Base-by-base conservation (phyloP, 2,113 vertebrate species). In the Hippocampus abdominalis region DNA sequence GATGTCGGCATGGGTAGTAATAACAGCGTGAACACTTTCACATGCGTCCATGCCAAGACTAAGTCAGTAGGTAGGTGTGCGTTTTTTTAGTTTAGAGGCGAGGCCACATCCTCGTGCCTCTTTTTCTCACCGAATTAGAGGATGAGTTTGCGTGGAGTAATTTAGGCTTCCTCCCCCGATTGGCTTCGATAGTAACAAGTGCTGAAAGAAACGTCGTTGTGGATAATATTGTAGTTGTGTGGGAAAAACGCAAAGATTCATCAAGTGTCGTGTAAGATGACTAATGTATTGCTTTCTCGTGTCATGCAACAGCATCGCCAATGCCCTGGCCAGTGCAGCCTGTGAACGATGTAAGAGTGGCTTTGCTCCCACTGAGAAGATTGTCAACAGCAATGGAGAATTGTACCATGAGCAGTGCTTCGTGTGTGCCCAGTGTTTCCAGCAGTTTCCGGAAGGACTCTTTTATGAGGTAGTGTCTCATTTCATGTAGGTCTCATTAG, bases 361-460 rank as follows among this genome's bases (percentile, higher is more conserved):
- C 66, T 98, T 98, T 57, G 96, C 94, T 0, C 92, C 96, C 0
- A 93, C 95, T 0, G 97, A 98, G 90, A 97, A 96, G 87, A 98
- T 99, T 0, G 96, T 98, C 72, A 99, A 98, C 82, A 98, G 96
- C 76, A 98, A 98, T 0, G 96, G 96, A 0, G 97, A 98, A 85
- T 91, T 98, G 80, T 98, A 97, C 88, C 97, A 99, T 0, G 96
- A 98, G 76, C 95, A 96, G 79, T 99, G 97, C 84, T 99, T 98
- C 0, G 96, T 99, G 60, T 99, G 97, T 0, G 96, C 96, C 9
- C 96, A 99, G 90, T 98, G 96, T 87, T 98, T 98, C 67, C 96
- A 98, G 90, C 96, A 97, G 88, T 99, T 99, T 85, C 97, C 97
- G 0, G 97, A 98, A n/a, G 97, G 96, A 39, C 96, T 98, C 66